Evolutionary conservation across 2,888 invertebrate genomes (phyloP).

Genomic region (Oscheius sp.): DNA sequence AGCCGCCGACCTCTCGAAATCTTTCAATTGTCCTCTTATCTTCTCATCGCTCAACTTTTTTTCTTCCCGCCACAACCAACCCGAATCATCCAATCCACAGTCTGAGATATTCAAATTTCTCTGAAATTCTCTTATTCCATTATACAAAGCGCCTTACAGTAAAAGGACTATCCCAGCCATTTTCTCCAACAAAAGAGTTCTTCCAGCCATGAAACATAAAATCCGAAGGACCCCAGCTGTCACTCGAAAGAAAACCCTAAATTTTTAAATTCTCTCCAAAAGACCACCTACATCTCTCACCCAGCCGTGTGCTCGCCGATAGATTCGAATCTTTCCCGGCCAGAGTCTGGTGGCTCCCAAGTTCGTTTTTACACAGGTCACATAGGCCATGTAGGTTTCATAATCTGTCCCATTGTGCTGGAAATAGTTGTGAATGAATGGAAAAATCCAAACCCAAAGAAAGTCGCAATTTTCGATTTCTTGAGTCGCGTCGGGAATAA

Average conservation of each 20-base stretch:
- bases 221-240: constrained; percentile 45
- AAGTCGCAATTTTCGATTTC: constrained; percentile 56
- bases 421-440: too few species aligned
- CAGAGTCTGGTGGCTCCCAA: constrained; percentile 56
- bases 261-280: too few species aligned
- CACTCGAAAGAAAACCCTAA: constrained; percentile 55
- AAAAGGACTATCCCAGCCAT: constrained; percentile 58
- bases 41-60: constrained; percentile 35
- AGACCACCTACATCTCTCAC: constrained; percentile 61
- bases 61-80: constrained; percentile 38
- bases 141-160: constrained; percentile 27
- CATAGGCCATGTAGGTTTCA: constrained; percentile 67
- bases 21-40: constrained; percentile 27
- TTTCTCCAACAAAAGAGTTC: constrained; percentile 38
- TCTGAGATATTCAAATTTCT: constrained; percentile 35
- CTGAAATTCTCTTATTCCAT: constrained; percentile 22
- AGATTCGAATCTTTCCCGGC: constrained; percentile 61
- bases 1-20: constrained; percentile 47
- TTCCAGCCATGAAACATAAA: constrained; percentile 67
- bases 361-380: constrained; percentile 62
- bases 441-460: too few species aligned
- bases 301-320: constrained; percentile 58
- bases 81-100: constrained; percentile 38
- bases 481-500: constrained; percentile 51
- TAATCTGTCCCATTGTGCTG: constrained; percentile 58